Conservation (phyloP, 1,140 invertebrate species). For the Galendromus occidentalis region DNA sequence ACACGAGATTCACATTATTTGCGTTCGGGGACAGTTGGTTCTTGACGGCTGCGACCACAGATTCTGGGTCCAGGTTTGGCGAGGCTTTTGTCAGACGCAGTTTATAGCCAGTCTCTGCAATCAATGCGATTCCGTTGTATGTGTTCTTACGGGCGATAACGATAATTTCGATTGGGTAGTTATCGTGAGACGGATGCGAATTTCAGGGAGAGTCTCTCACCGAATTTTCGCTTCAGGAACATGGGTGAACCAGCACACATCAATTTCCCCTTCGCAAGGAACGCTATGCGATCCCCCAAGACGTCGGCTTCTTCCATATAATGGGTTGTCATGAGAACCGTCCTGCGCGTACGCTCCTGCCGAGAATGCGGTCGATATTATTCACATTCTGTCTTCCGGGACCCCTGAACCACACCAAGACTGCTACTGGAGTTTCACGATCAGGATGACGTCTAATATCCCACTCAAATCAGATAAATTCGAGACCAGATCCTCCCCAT, state of each 20-base stretch:
- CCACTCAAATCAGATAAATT: no score
- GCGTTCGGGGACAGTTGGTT: neutral
- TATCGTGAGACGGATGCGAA: neutral
- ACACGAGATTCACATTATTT: neutral
- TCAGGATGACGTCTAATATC: no score
- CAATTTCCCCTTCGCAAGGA: conserved; percentile 35
- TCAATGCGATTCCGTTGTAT: neutral
- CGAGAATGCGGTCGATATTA: conserved; percentile 13
- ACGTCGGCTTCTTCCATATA: conserved; percentile 93
- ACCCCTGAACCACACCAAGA: no score
- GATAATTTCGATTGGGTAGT: neutral
- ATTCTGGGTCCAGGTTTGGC: neutral
- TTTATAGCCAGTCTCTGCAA: conserved; percentile 20
- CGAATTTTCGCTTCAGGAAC: conserved; percentile 36
- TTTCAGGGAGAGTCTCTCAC: conserved; percentile 18
- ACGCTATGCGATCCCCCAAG: conserved; percentile 36
- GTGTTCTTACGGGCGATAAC: neutral
- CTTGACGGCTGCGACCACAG: neutral
- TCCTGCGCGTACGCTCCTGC: conserved; percentile 35
- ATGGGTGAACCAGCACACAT: conserved; percentile 33
- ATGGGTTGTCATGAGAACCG: conserved; percentile 81
- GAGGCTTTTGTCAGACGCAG: conserved; percentile 18
- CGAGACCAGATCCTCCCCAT: no score
- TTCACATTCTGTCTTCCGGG: no score
- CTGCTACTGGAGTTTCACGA: no score